A percentile compares a stretch with the other conserved stretches of the same genome.
These are phyloP conservation scores for Theristicus caerulescens DNA, from an alignment of 2,113 vertebrate genomes.

Conservation along the genomic window DNA sequence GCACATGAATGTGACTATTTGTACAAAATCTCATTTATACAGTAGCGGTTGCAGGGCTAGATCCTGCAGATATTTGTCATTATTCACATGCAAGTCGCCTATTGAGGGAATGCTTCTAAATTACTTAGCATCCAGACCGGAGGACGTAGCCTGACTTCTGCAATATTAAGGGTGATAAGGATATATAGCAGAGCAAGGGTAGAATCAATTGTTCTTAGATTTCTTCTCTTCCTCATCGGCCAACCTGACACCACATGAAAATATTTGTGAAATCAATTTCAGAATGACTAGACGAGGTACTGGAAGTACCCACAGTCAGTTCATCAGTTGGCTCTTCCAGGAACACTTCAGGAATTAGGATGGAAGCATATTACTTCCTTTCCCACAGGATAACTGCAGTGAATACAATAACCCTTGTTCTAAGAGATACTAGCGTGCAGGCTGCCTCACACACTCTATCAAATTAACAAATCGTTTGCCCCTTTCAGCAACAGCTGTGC, in stretches of 20 bases:
- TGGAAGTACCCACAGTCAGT: neutral
- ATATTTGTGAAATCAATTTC: constrained; percentile 31
- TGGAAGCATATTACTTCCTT: neutral
- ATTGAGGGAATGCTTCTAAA: neutral
- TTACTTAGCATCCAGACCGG: neutral
- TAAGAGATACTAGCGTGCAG: neutral
- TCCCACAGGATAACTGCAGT: neutral
- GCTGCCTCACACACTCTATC: neutral
- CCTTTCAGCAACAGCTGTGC: neutral
- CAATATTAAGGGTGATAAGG: neutral
- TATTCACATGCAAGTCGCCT: neutral
- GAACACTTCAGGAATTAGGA: neutral
- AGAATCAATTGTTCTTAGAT: constrained; percentile 24
- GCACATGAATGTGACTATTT: neutral
- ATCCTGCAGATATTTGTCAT: neutral
- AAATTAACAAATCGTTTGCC: neutral
- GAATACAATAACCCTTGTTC: neutral
- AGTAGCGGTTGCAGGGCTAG: neutral
- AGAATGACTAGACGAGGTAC: neutral
- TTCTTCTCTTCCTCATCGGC: neutral
- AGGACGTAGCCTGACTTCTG: neutral
- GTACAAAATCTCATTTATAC: neutral
- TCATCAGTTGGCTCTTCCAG: neutral
- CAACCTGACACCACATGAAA: constrained; percentile 6
- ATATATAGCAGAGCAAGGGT: neutral